Base-by-base conservation (phyloP, 2,888 invertebrate genomes). In the Agapostemon virescens region DNA sequence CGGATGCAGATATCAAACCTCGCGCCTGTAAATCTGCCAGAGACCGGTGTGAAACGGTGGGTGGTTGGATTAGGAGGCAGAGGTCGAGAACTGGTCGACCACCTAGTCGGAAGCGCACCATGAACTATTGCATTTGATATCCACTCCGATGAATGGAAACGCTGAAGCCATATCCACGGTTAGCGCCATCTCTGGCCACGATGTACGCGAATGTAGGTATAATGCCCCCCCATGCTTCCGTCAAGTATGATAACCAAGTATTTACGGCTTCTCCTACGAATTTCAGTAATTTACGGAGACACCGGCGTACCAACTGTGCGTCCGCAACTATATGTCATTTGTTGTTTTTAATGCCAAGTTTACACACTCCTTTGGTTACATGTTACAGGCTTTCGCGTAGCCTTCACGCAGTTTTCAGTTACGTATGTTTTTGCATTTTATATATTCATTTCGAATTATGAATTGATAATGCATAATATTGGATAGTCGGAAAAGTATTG, bases 111-210 rank as follows among this genome's bases (percentile, higher is more conserved):
- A 89, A 88, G 82, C 84, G 84, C 84, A 79, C 85, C 85, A 88
- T 91, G 91, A 91, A 90, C 91, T 91, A 91, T 91, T 91, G 90
- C 91, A 89, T 91, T 91, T 91, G 91, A 91, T 91, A 91, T 90
- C 89, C 89, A 89, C 87, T 85, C 87, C 88, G 88, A 90, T 90
- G 91, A 91, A 91, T 90, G 90, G 91, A 89, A 90, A 89, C 87
- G 81, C 78, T 80, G 81, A 79, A 85, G 79, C 85, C 85, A 83
- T 86, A 88, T 90, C 86, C 88, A 84, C 74, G 81, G 78, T 74
- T 73, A 74, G 77, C 79, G 81, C 84, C 86, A 84, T 85, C 86
- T 77, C 85, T 77, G 74, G 76, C 77, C 85, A 76, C 86, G 84
- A 82, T 82, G 80, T 80, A 79, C 81, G 88, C 86, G 89, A 90